Evolutionary conservation across 1,140 invertebrate species (phyloP).

Genomic region (Eciton burchellii): DNA sequence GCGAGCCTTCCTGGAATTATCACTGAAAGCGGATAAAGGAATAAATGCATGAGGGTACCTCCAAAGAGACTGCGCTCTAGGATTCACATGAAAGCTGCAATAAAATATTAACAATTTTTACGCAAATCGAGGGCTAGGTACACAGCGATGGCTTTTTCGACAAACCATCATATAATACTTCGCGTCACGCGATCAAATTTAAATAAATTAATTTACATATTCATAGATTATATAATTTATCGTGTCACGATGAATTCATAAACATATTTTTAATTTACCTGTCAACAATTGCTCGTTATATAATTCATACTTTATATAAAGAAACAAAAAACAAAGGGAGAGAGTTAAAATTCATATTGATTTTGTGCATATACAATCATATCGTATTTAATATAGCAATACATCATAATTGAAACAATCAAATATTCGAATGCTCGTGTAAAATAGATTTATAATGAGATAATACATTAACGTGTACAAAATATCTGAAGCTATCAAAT

Average conservation of each 20-base stretch:
- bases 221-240: constrained; percentile 42
- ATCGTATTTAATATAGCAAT: constrained; percentile 35
- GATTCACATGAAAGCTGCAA: constrained; percentile 17
- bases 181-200: constrained; percentile 10
- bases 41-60: not conserved
- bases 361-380: not conserved
- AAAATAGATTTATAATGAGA: not conserved
- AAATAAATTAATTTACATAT: constrained; percentile 53
- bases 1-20: not conserved
- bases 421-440: not conserved
- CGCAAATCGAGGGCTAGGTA: not conserved
- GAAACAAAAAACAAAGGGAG: not conserved
- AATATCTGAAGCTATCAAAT: not conserved
- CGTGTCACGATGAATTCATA: constrained; percentile 35
- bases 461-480: not conserved
- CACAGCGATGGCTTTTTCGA: constrained; percentile 8
- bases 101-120: constrained; percentile 29
- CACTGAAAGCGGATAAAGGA: not conserved
- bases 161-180: not conserved
- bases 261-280: constrained; percentile 53
- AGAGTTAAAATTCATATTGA: constrained; percentile 37
- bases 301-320: constrained; percentile 33
- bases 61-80: not conserved
- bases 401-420: constrained; percentile 37
- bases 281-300: constrained; percentile 22